Evolutionary conservation across 2,888 invertebrate genomes (phyloP), one percentile per base, ranked within the genome.

Genomic region (Lysandra coridon): DNA sequence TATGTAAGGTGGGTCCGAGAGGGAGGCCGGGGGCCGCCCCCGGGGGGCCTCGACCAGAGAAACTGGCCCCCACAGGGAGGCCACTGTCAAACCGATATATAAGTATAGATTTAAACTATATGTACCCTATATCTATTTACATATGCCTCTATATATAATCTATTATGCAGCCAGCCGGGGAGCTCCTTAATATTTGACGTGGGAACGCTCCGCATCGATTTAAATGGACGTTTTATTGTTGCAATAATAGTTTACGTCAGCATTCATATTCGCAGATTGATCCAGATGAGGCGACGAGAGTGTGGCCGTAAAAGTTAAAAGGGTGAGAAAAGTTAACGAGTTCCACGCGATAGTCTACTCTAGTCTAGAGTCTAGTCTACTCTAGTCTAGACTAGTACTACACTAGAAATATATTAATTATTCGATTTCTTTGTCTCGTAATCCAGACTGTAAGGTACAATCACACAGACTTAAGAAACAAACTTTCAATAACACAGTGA

Each of bases 91-190:
- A 91, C 88, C 90, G 86, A 91, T 91, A 88, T 92, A 93, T 92
- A 94, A 86, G 88, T 93, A 93, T 93, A 94, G 92, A 91, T 94
- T 94, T 93, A 93, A 94, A 94, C 93, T 94, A 93, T 92, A 93
- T 92, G 92, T 92, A 86, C 90, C 86, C 88, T 90, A 90, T 89
- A 89, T 88, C 91, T 93, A 93, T 93, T 94, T 94, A 93, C 93
- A 93, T 94, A 92, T 88, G 85, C 85, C 87, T 85, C 85, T 93
- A 92, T 90, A 91, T 91, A 92, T 92, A 93, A 93, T 94, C 92
- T 93, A 92, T 92, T 93, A 93, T 93, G 93, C 92, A 93, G 91
- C 90, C 89, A 91, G 92, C 91, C 92, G 92, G 87, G 90, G 90
- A 90, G 91, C 91, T 90, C 90, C 89, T 88, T 88, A 88, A 87